A percentile compares a stretch with the other conserved stretches of the same genome.
phyloP scores from a whole-genome alignment of 1,140 invertebrate species.

The Ips typographus region DNA sequence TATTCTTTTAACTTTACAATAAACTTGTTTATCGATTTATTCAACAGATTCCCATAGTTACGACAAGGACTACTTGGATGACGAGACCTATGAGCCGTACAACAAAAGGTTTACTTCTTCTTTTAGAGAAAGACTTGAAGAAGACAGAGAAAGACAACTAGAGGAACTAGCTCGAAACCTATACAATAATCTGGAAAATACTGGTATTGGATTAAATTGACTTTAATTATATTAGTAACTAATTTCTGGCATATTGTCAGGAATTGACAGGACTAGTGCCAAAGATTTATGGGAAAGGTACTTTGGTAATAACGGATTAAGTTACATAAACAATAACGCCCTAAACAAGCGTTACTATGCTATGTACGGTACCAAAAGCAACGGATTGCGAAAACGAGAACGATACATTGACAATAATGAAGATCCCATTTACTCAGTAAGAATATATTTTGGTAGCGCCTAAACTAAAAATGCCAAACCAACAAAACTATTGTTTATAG shows the following conservation, averaged over 20 bases:
- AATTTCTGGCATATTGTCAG: slow-evolving; percentile 1
- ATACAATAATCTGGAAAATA: slow-evolving; percentile 55
- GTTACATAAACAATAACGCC: slow-evolving; percentile 4
- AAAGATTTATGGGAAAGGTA: slow-evolving; percentile 55
- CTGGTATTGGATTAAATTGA: slow-evolving; percentile 38
- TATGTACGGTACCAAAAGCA: slow-evolving; percentile 43
- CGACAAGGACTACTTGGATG: slow-evolving; percentile 39
- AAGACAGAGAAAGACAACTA: slow-evolving; percentile 53
- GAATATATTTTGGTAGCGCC: slow-evolving; percentile 9
- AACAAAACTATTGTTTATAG: slow-evolving; percentile 11
- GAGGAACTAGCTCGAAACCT: slow-evolving; percentile 60
- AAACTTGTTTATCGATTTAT: background rate
- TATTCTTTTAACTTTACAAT: background rate
- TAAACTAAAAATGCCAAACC: slow-evolving; percentile 1
- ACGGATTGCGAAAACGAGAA: slow-evolving; percentile 44
- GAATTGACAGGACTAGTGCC: slow-evolving; percentile 11
- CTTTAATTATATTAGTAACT: slow-evolving; percentile 14
- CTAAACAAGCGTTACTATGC: slow-evolving; percentile 35
- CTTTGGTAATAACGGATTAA: slow-evolving; percentile 25
- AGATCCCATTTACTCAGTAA: slow-evolving; percentile 27
- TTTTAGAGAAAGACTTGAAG: slow-evolving; percentile 55
- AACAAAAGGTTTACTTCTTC: slow-evolving; percentile 52
- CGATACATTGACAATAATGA: slow-evolving; percentile 32
- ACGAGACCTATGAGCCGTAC: slow-evolving; percentile 37
- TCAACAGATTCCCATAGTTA: slow-evolving; percentile 6